These are phyloP conservation scores for Pipra filicauda DNA, from an alignment of 2,113 vertebrate genomes.

Conservation along the genomic window DNA sequence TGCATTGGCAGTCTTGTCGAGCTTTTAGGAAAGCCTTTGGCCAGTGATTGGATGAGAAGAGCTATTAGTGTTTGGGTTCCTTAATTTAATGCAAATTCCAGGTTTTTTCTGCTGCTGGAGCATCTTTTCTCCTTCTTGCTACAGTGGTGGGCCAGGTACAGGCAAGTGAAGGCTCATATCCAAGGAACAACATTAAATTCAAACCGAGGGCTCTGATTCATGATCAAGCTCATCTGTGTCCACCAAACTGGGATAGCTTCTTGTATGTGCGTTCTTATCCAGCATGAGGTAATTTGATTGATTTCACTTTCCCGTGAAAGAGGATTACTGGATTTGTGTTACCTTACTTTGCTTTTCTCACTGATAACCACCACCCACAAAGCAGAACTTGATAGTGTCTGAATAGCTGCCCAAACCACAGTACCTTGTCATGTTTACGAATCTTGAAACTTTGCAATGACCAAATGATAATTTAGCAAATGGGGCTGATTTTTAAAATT, in stretches of 20 bases:
- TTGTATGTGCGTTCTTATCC: background rate
- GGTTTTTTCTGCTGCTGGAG: background rate
- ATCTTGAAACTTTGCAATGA: background rate
- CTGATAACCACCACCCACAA: background rate
- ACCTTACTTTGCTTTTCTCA: background rate
- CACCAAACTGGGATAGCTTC: background rate
- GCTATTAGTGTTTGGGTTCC: background rate
- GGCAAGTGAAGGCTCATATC: fast-evolving
- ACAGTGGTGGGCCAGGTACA: too few species aligned
- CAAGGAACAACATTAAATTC: background rate
- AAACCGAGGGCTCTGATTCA: background rate
- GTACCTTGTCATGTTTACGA: background rate
- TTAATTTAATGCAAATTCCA: background rate
- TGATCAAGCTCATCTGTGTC: background rate
- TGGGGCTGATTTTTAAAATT: background rate
- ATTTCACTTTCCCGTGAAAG: background rate
- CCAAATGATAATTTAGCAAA: background rate
- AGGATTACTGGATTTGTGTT: background rate
- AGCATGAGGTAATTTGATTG: background rate
- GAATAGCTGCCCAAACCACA: background rate
- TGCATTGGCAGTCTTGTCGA: background rate
- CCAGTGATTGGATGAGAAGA: background rate
- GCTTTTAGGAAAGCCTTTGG: background rate
- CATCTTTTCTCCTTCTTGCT: background rate
- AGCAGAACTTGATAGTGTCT: background rate